Conservation (phyloP, 2,113 vertebrate species). For the human (Homo sapiens) region GRCh38 chr12:18719501-18720000, state of each 20-base stretch:
- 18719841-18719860: not conserved
- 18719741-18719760: constrained; percentile 31
- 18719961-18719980: not conserved
- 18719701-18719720: not conserved
- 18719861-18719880: constrained; percentile 1
- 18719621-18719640: constrained; percentile 82
- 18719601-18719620: constrained; percentile 88
- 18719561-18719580: constrained; percentile 85
- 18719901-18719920: not conserved
- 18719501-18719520: constrained; percentile 91
- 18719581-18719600: constrained; percentile 90
- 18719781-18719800: constrained; percentile 28
- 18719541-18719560: constrained; percentile 77
- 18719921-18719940: not conserved
- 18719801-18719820: not conserved
- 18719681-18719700: not conserved
- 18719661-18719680: constrained; percentile 28
- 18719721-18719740: constrained; percentile 7
- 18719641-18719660: constrained; percentile 41
- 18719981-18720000: not conserved
- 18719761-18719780: not conserved
- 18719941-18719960: not conserved
- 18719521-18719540: constrained; percentile 91
- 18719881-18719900: not conserved
- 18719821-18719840: not conserved